Evolutionary conservation across 35 echinoderm and acorn worm genomes (phyloP).

Genomic region (Ptychodera flava): DNA sequence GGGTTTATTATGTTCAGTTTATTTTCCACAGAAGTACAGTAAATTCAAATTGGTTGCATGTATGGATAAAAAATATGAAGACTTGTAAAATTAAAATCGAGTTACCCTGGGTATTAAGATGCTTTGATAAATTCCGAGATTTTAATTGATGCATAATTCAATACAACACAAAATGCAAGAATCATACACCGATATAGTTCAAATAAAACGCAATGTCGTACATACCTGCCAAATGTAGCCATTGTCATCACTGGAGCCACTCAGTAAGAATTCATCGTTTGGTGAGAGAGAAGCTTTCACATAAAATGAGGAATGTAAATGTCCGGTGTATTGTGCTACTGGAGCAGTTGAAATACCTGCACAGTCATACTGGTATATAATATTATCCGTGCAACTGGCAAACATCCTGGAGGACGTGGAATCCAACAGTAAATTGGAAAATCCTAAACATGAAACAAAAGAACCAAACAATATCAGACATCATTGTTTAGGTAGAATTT

Average conservation of each 20-base stretch:
- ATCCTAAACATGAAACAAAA: constrained; percentile 42
- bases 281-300: constrained; percentile 67
- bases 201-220: no score
- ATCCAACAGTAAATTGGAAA: constrained; percentile 60
- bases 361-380: constrained; percentile 70
- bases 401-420: constrained; percentile 57
- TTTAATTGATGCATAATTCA: no score
- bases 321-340: constrained; percentile 50
- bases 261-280: constrained; percentile 65
- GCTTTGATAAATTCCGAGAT: no score
- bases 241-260: constrained; percentile 79
- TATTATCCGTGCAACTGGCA: constrained; percentile 84
- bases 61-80: no score
- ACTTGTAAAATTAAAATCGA: not conserved
- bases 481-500: no score
- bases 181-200: no score
- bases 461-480: no score
- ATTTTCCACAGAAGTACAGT: no score
- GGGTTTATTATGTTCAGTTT: no score
- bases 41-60: no score
- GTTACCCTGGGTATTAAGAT: no score
- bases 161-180: no score
- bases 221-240: constrained; percentile 95
- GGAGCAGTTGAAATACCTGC: constrained; percentile 36
- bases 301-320: constrained; percentile 64